Base-by-base conservation (phyloP, 2,113 vertebrate genomes). In the Nicator chloris region DNA sequence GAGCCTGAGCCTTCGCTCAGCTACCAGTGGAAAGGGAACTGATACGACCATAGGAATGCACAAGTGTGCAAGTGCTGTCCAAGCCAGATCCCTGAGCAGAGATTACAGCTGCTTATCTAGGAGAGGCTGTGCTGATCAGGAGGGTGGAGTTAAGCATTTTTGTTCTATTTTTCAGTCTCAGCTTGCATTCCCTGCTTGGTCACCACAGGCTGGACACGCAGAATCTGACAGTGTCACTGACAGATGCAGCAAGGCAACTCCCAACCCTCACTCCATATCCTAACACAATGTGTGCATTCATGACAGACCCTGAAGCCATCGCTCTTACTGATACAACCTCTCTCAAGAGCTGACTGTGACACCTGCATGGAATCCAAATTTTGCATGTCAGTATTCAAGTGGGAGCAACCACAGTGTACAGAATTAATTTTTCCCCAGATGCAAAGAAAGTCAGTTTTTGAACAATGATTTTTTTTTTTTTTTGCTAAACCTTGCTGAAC, bases 271-370 rank as follows among this genome's bases (percentile, higher is more conserved):
- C 13, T 54, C 37, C 15, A 4, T 9, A 21, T 14, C 78, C 49
- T 71, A 42, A 33, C 28, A 69, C 64, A 49, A 19, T 0, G 3
- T 13, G 33, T 0, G 1, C 13, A 40, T 44, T 4, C 4, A 0
- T 13, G 53, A 37, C 47, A 86, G 59, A 51, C 57, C 19, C n/a
- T 35, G 54, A 80, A 88, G 23, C 75, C 50, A 45, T 4, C 53
- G 40, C 40, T 77, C 35, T 39, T 45, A 30, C 2, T 49, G 57
- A 42, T 33, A 57, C 15, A 31, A 7, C 13, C 49, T 53, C 42
- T 73, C 61, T 82, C 42, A 13, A 16, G 18, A 60, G 21, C 35
- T 85, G 49, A 50, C 24, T n/a, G 23, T 39, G 57, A 61, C 61
- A 64, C 66, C 24, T 24, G n/a, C 40, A 30, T 11, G 40, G 70